These are phyloP conservation scores for Cheilosia vernalis DNA, from an alignment of 2,888 invertebrate species.

Conservation along the genomic window DNA sequence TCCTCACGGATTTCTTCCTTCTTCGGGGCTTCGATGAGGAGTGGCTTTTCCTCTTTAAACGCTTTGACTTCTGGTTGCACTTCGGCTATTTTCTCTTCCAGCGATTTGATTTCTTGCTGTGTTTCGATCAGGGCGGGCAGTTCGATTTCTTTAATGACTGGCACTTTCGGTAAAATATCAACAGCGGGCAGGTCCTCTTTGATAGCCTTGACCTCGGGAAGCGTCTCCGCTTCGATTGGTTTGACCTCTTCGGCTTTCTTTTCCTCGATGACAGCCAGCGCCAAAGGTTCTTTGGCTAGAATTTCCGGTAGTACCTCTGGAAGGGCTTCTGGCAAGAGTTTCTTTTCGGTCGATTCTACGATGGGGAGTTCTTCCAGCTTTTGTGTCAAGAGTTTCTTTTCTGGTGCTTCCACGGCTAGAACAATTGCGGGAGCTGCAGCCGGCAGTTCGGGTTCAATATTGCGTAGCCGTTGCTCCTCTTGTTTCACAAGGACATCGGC, in stretches of 20 bases:
- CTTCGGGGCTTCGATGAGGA: constrained; percentile 12
- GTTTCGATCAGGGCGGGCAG: constrained; percentile 20
- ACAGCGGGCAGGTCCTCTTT: constrained; percentile 35
- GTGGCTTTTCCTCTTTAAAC: constrained; percentile 22
- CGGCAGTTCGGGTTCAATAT: constrained; percentile 65
- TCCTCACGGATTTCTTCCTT: constrained; percentile 20
- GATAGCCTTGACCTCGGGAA: constrained; percentile 24
- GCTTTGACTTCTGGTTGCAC: constrained; percentile 28
- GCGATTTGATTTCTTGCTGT: constrained; percentile 29
- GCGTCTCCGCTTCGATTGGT: constrained; percentile 19
- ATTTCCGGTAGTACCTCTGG: constrained; percentile 25
- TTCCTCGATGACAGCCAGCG: constrained; percentile 8
- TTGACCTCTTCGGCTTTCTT: constrained; percentile 39
- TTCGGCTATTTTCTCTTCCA: constrained; percentile 37
- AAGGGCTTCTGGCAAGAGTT: constrained; percentile 20
- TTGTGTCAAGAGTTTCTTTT: neutral
- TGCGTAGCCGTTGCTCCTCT: constrained; percentile 70
- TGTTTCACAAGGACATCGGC: constrained; percentile 46
- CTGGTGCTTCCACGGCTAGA: constrained; percentile 15
- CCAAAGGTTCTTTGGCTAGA: constrained; percentile 21
- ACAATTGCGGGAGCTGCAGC: constrained; percentile 54
- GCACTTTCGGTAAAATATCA: constrained; percentile 16
- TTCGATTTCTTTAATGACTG: constrained; percentile 26
- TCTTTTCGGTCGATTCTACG: constrained; percentile 30
- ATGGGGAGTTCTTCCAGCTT: constrained; percentile 31